phyloP scores from a whole-genome alignment of 2,888 invertebrate genomes.

The Hirtodrosophila trivittata region DNA sequence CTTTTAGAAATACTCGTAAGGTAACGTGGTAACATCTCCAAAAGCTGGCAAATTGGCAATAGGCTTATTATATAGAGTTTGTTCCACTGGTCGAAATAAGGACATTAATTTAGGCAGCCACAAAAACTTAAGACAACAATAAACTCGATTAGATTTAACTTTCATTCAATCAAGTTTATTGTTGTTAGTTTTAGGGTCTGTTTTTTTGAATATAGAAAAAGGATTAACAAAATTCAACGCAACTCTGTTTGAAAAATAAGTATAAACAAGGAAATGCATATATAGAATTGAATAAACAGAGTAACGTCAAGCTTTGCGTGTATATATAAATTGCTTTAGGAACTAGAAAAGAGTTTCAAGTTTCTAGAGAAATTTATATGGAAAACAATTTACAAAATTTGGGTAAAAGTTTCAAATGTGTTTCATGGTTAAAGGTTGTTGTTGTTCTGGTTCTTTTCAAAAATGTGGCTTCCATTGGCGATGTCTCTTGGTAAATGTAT shows the following conservation, averaged over 20 bases:
- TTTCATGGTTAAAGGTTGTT: constrained; percentile 38
- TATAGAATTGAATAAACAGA: constrained; percentile 17
- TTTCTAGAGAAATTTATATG: constrained; percentile 43
- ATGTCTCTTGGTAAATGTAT: constrained; percentile 24
- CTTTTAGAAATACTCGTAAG: constrained; percentile 35
- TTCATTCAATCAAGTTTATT: constrained; percentile 26
- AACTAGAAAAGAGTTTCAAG: constrained; percentile 14
- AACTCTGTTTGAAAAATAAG: constrained; percentile 24
- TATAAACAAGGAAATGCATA: constrained; percentile 21
- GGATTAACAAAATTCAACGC: constrained; percentile 30
- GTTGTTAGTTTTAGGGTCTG: constrained; percentile 35
- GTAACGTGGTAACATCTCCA: constrained; percentile 31
- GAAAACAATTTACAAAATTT: constrained; percentile 22
- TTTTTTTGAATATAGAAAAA: background rate
- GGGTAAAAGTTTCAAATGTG: constrained; percentile 24
- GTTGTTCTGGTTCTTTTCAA: constrained; percentile 21
- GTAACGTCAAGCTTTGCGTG: constrained; percentile 29
- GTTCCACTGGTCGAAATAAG: constrained; percentile 65
- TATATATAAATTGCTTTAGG: constrained; percentile 32
- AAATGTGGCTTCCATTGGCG: constrained; percentile 22
- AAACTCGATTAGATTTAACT: constrained; percentile 12
- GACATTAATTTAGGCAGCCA: constrained; percentile 28
- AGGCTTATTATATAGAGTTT: constrained; percentile 24
- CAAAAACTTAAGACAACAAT: constrained; percentile 50
- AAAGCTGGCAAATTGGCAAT: constrained; percentile 52